Evolutionary conservation across 2,888 invertebrate species (phyloP), one percentile per base, ranked within the genome.

Genomic region (Proisotoma minuta): DNA sequence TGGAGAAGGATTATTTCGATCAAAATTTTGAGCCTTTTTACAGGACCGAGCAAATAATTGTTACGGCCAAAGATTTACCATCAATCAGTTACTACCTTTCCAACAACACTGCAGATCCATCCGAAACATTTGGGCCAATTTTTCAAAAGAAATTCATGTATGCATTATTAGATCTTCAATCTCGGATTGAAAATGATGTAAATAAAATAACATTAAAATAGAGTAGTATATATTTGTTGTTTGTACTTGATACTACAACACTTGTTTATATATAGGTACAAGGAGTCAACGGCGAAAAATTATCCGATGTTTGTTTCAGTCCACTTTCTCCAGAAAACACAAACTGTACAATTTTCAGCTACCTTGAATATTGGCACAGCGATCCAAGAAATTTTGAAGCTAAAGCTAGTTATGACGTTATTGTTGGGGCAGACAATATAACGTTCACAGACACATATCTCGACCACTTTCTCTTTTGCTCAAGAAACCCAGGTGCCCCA

Each of bases 1-100:
- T 86, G 15, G 96, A 99, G 78, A 85, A 89, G 65, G 85, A 89
- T 65, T 96, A 87, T 79, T 99, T 90, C 78, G 97, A 99, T 78
- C 83, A 86, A 1, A 87, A 93, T 75, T 99, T 99, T 78, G 87
- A 90, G 75, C 95, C 95, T 0, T 96, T 96, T 80, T 95, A 91
- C 78, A 83, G 95, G 68, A 89, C 89, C 15, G 94, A 96, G 78
- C 94, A 94, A 82, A 79, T 97, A 74, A 94, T 99, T 71, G 89
- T 98, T 1, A 72, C 70, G 15, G 71, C 73, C 12, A 62, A 65
- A 40, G 56, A 56, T 3, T 34, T 59, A 2, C 51, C 63, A 3
- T 52, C 65, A 18, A 28, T 29, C 3, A 39, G 63, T 48, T 77
- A 83, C 15, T 85, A 89, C 75, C 83, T 83, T 27, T 86, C 89